Evolutionary conservation across 2,113 vertebrate species (phyloP).

Genomic region (Scytalopus superciliaris): DNA sequence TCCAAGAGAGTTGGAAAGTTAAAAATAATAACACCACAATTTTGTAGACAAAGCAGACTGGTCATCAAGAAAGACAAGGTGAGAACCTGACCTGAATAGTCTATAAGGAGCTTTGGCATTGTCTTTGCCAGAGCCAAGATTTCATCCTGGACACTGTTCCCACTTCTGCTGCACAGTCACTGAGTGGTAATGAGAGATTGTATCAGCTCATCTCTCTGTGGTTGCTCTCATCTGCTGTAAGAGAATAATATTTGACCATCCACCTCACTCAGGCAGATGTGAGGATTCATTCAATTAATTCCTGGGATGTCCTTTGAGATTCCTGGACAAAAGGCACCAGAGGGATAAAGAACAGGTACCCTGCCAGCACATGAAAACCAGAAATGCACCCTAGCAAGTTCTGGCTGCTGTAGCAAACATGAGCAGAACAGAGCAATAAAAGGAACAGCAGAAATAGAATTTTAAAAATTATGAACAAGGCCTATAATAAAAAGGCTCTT

Average conservation of each 20-base stretch:
- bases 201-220: background rate
- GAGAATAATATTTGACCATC: conserved; percentile 3
- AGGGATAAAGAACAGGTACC: background rate
- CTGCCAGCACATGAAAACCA: conserved; percentile 13
- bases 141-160: conserved; percentile 5
- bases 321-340: conserved; percentile 17
- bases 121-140: background rate
- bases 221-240: background rate
- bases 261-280: background rate
- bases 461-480: background rate
- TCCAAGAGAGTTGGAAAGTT: background rate
- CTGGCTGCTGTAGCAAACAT: conserved; percentile 7
- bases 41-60: background rate
- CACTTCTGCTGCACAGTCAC: background rate
- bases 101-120: background rate
- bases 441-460: conserved; percentile 14
- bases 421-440: background rate
- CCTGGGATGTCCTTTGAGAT: conserved; percentile 29
- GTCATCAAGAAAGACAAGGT: background rate
- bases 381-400: background rate
- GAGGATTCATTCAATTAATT: conserved; percentile 20
- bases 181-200: conserved; percentile 12
- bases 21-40: background rate
- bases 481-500: background rate
- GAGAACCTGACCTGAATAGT: background rate